Percentiles rank a stretch among this genome's conserved stretches.
phyloP scores from a whole-genome alignment of 2,113 vertebrate species.

The Chascanopsetta lugubris region DNA sequence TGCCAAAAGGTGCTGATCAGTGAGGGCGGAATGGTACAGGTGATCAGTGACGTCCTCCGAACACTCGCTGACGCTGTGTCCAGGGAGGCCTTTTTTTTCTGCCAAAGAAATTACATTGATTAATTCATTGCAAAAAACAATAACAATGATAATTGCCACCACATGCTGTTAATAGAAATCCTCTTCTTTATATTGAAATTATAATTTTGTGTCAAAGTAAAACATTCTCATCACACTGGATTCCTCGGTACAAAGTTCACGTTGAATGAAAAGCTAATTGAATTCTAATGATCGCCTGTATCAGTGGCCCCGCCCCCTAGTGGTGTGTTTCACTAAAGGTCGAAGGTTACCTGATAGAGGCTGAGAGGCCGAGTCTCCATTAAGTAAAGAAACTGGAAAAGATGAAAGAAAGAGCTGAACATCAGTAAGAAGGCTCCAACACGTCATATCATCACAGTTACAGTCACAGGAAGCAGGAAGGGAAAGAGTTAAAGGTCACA shows the following conservation, averaged over 20 bases:
- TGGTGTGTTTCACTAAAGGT: neutral
- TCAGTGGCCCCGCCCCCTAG: too few species aligned
- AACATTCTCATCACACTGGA: too few species aligned
- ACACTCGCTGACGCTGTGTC: neutral
- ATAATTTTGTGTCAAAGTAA: too few species aligned
- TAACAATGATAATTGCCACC: too few species aligned
- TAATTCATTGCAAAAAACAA: too few species aligned
- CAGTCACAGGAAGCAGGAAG: neutral
- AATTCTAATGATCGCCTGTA: too few species aligned
- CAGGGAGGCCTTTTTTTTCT: neutral
- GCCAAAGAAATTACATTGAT: too few species aligned
- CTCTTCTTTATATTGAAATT: too few species aligned
- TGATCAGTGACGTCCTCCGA: conserved; percentile 32
- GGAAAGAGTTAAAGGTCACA: neutral
- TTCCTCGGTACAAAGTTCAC: too few species aligned
- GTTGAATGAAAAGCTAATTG: too few species aligned
- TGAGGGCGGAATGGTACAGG: conserved; percentile 40
- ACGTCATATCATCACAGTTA: neutral
- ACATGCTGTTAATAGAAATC: too few species aligned
- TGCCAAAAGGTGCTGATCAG: conserved; percentile 62
- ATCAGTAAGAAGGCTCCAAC: neutral
- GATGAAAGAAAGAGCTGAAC: neutral
- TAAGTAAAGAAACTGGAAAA: conserved; percentile 79
- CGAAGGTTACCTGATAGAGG: conserved; percentile 66
- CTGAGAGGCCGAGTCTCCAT: conserved; percentile 42